These are phyloP conservation scores for Drosophila maculinotata DNA, from an alignment of 2,888 invertebrate species.

Conservation along the genomic window DNA sequence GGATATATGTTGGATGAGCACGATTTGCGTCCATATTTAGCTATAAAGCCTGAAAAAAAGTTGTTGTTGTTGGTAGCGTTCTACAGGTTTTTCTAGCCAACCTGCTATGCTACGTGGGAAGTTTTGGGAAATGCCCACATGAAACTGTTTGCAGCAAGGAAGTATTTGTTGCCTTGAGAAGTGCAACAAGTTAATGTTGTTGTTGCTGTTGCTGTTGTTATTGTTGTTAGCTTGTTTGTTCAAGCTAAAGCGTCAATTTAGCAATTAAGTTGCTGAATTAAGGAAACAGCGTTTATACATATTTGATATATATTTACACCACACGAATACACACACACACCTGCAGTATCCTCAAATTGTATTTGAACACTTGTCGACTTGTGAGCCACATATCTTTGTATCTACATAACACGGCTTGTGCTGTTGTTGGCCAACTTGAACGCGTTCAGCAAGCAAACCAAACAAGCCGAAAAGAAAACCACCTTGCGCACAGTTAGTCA, in stretches of 20 bases:
- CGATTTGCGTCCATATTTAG: constrained; percentile 62
- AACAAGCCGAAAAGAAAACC: constrained; percentile 57
- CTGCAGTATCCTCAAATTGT: constrained; percentile 29
- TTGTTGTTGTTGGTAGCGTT: constrained; percentile 43
- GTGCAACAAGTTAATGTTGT: constrained; percentile 28
- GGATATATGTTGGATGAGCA: constrained; percentile 38
- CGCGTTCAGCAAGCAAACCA: no score
- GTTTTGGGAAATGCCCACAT: constrained; percentile 32
- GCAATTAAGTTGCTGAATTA: constrained; percentile 61
- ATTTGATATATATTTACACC: constrained; percentile 29
- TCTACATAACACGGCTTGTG: constrained; percentile 23
- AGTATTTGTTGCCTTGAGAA: constrained; percentile 35
- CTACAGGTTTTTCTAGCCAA: constrained; percentile 65
- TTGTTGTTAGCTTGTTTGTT: constrained; percentile 37
- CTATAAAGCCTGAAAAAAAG: constrained; percentile 70
- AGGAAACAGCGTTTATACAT: constrained; percentile 61
- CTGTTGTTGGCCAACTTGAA: constrained; percentile 35
- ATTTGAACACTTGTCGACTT: constrained; percentile 50
- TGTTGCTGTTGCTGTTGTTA: constrained; percentile 13
- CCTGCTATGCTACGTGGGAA: constrained; percentile 65
- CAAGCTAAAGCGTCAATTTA: constrained; percentile 61
- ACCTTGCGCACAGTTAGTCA: constrained; percentile 79
- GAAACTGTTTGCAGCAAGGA: constrained; percentile 33
- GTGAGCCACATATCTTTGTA: constrained; percentile 25
- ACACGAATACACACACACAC: constrained; percentile 20